A percentile compares a stretch with the other conserved stretches of the same genome.
Conservation (phyloP, 2,888 invertebrate species). For the Cyaniris semiargus region DNA sequence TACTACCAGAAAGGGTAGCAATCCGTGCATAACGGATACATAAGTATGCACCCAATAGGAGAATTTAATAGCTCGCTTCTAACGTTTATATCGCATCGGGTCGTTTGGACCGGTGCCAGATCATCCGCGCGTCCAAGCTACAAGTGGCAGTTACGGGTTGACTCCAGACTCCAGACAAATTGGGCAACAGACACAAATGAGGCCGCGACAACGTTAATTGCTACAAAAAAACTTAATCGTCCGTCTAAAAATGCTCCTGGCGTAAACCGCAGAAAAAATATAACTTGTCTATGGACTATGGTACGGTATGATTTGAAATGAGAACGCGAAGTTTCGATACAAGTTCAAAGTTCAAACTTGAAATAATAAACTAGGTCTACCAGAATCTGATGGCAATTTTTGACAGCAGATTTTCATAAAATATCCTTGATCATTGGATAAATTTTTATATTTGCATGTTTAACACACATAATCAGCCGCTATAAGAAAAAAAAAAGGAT, state of each 20-base stretch:
- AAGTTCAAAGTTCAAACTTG: too few relatives aligned
- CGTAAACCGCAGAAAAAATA: not conserved
- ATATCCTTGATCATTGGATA: too few relatives aligned
- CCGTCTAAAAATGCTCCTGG: constrained; percentile 1
- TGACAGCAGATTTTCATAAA: too few relatives aligned
- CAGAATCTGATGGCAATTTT: too few relatives aligned
- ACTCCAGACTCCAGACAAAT: constrained; percentile 60
- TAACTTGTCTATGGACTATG: not conserved
- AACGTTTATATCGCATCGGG: constrained; percentile 14
- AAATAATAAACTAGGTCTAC: too few relatives aligned
- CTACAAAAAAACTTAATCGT: constrained; percentile 36
- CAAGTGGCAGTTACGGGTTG: constrained; percentile 66
- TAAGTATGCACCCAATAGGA: not conserved
- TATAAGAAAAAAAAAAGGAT: too few relatives aligned
- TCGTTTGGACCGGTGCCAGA: constrained; percentile 65
- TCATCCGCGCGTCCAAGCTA: constrained; percentile 56
- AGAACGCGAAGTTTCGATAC: not conserved
- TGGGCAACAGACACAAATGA: constrained; percentile 65
- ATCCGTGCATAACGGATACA: not conserved
- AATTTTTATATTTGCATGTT: too few relatives aligned
- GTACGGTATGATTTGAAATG: not conserved
- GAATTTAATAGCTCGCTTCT: constrained; percentile 15
- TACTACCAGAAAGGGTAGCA: not conserved
- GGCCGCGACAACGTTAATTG: constrained; percentile 48
- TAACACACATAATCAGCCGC: too few relatives aligned